Evolutionary conservation across 2,888 invertebrate genomes (phyloP), one percentile per base, ranked within the genome.

Genomic region (Catocala nupta): DNA sequence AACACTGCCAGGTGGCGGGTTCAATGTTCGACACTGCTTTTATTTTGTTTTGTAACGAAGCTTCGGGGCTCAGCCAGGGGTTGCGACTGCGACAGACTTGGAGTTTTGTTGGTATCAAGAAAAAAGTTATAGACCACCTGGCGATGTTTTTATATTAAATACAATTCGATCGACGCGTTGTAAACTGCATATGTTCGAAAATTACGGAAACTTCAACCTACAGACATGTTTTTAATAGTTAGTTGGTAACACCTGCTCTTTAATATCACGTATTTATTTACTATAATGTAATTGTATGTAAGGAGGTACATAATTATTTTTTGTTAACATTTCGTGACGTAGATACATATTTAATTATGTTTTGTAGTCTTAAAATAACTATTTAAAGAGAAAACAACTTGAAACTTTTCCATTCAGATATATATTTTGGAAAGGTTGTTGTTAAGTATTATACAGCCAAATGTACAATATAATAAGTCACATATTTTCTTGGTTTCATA

Each of bases 1-100:
- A 84, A 85, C 82, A 81, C 66, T 70, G 87, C 93, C 93, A 92
- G 92, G 91, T 92, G 92, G 81, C 58, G 80, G 76, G 92, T 92
- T 93, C 92, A 91, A 85, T 84, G 90, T 76, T 86, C 90, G 83
- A 76, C 69, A 81, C 75, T 81, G 82, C 82, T 90, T 90, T 90
- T 87, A 84, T 90, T 91, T 90, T 89, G 84, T 88, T 90, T 88
- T 83, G 82, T 83, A 86, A 75, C 79, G 81, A 81, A 84, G 82
- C 82, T 82, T 78, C 77, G 82, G 78, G 76, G 76, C 79, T 75
- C 77, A 66, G 59, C 47, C 73, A 80, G 84, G 88, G 85, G 83
- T 85, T 75, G 81, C 82, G 77, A 71, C 72, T 74, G 69, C 67
- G 61, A 66, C 73, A 65, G 56, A 58, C 61, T 59, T 72, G 68